phyloP scores from a whole-genome alignment of 2,113 vertebrate species.

The Nyctibius bracteatus region DNA sequence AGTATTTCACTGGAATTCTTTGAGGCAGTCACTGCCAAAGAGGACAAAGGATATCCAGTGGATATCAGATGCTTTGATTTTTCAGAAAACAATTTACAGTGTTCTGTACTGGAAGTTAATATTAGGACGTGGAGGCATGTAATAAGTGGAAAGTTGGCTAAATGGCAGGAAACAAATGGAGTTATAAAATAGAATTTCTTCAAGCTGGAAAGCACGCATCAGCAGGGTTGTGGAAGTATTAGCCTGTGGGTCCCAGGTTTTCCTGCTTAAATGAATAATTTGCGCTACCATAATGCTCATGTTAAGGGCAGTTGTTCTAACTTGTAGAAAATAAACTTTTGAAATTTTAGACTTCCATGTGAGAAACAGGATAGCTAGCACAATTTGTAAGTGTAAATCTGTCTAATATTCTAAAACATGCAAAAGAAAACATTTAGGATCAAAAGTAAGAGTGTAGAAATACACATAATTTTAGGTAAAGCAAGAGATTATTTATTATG shows the following conservation, averaged over 20 bases:
- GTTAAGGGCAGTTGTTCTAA: conserved; percentile 1
- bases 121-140: conserved; percentile 38
- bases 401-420: background rate
- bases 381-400: background rate
- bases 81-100: conserved; percentile 38
- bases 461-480: background rate
- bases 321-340: background rate
- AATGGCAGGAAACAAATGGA: conserved; percentile 59
- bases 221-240: background rate
- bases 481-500: background rate
- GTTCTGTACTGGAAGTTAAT: conserved; percentile 58
- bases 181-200: conserved; percentile 49
- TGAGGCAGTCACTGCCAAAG: conserved; percentile 52
- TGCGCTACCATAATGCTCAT: background rate
- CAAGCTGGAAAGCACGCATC: conserved; percentile 37
- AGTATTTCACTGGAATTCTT: conserved; percentile 52
- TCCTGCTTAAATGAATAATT: conserved; percentile 55
- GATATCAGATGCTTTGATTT: conserved; percentile 56
- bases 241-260: conserved; percentile 8
- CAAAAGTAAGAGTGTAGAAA: background rate
- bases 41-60: conserved; percentile 39
- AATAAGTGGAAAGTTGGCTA: conserved; percentile 69
- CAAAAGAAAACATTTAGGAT: background rate
- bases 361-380: background rate
- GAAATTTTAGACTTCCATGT: background rate